These are phyloP conservation scores for Vimba vimba DNA, from an alignment of 2,113 vertebrate genomes.

Conservation along the genomic window DNA sequence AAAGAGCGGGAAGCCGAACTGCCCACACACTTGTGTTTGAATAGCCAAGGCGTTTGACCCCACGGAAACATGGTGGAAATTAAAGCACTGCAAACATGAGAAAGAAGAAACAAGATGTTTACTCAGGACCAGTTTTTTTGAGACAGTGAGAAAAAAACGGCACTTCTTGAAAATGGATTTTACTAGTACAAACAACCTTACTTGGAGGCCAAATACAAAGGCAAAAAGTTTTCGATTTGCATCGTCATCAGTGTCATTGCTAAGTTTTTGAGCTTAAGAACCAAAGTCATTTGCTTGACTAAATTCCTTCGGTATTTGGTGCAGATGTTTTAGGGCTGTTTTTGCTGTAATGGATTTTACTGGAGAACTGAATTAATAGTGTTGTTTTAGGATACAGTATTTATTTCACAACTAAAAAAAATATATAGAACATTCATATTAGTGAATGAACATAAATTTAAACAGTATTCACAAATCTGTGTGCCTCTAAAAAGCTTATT, in stretches of 20 bases:
- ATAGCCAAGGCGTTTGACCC: conserved; percentile 2
- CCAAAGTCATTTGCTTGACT: no score
- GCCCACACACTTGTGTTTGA: conserved; percentile 19
- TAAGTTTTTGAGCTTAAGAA: no score
- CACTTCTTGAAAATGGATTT: background rate
- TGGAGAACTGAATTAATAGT: background rate
- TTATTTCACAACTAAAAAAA: background rate
- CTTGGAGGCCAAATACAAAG: no score
- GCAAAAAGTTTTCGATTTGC: background rate
- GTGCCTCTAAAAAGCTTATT: background rate
- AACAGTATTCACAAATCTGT: background rate
- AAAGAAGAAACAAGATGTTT: conserved; percentile 3
- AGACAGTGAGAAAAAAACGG: background rate
- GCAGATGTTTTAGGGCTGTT: no score
- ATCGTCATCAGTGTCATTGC: no score
- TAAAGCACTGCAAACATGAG: background rate
- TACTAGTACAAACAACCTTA: no score
- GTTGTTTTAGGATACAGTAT: background rate
- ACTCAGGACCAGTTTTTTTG: background rate
- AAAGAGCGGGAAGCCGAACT: conserved; percentile 49
- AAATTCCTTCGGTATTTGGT: no score
- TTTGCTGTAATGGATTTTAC: background rate
- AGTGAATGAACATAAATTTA: background rate
- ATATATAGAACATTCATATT: background rate
- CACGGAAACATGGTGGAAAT: background rate